phyloP scores from a whole-genome alignment of 2,113 vertebrate species.

The Theropithecus gelada region DNA sequence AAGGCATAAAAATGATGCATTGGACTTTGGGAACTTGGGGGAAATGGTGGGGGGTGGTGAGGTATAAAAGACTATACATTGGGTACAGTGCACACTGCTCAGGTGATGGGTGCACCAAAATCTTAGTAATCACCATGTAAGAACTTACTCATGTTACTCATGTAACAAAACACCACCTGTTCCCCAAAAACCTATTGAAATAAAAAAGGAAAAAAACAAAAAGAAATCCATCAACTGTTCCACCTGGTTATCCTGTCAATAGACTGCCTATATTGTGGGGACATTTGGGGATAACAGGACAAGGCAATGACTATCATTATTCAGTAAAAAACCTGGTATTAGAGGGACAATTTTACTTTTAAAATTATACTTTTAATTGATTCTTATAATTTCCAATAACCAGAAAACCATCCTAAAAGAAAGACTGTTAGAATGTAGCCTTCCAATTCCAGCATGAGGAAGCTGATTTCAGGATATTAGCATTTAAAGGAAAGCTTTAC shows the following conservation, averaged over 20 bases:
- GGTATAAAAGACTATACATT: too few species aligned
- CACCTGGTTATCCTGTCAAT: not conserved
- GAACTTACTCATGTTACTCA: too few species aligned
- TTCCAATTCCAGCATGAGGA: not conserved
- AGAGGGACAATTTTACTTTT: not conserved
- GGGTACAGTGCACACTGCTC: too few species aligned
- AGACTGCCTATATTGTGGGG: not conserved
- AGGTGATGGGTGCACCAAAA: too few species aligned
- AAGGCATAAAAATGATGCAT: too few species aligned
- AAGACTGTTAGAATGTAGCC: not conserved
- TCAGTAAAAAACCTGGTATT: not conserved
- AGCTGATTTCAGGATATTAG: slow-evolving; percentile 39
- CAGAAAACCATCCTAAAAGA: not conserved
- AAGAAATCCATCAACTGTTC: not conserved
- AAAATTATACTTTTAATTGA: not conserved
- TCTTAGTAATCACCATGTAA: too few species aligned
- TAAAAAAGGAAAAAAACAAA: too few species aligned
- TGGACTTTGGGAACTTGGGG: too few species aligned
- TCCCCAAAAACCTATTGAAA: too few species aligned
- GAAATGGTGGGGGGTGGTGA: too few species aligned
- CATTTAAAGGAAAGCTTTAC: slow-evolving; percentile 12
- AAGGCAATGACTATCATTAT: not conserved
- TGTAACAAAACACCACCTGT: too few species aligned
- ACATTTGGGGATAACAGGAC: not conserved
- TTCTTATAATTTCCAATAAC: not conserved